phyloP scores from a whole-genome alignment of 2,888 invertebrate genomes.

The Lydus trimaculatus region DNA sequence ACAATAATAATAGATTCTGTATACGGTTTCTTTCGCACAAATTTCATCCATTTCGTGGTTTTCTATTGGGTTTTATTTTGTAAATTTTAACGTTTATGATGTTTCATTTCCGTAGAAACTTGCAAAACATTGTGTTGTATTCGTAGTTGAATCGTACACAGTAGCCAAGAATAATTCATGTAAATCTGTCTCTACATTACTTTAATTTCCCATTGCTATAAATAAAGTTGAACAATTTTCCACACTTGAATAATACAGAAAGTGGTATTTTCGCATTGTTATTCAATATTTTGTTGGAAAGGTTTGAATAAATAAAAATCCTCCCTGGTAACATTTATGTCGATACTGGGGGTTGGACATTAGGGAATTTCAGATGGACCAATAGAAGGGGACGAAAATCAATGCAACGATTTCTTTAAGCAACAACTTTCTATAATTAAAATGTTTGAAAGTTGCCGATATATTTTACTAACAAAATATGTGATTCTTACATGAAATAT shows the following conservation, averaged over 20 bases:
- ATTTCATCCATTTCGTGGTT: not conserved
- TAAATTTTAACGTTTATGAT: slow-evolving; percentile 18
- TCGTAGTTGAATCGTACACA: slow-evolving; percentile 8
- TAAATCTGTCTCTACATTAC: slow-evolving; percentile 22
- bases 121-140: slow-evolving; percentile 23
- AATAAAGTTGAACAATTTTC: slow-evolving; percentile 21
- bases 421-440: too few relatives aligned
- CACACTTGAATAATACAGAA: not conserved
- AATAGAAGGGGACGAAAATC: too few relatives aligned
- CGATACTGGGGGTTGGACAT: too few relatives aligned
- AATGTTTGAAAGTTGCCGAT: too few relatives aligned
- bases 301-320: too few relatives aligned
- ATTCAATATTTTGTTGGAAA: not conserved
- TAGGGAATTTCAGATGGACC: too few relatives aligned
- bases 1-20: too few relatives aligned
- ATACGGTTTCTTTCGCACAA: not conserved
- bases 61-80: slow-evolving; percentile 2
- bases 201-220: slow-evolving; percentile 24
- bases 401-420: too few relatives aligned
- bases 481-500: too few relatives aligned
- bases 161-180: slow-evolving; percentile 24
- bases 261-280: not conserved
- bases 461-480: too few relatives aligned
- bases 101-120: slow-evolving; percentile 21
- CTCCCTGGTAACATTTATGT: too few relatives aligned